Evolutionary conservation across 2,888 invertebrate genomes (phyloP), one percentile per base, ranked within the genome.

Genomic region (Scaptomyza parva): DNA sequence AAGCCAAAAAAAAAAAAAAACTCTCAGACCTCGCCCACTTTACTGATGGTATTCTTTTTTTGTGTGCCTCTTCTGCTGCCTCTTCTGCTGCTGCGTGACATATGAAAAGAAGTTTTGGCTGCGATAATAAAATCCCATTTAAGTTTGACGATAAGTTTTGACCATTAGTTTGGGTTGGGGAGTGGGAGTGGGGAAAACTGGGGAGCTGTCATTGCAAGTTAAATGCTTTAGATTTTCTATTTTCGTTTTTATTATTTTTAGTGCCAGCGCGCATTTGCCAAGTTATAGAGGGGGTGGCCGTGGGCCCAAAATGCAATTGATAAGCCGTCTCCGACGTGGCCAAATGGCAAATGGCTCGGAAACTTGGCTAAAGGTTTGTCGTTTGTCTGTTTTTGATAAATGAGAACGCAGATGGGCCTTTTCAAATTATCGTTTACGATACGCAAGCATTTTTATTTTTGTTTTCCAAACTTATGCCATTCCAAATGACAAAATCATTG

Each of bases 91-190:
- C 65, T 45, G 70, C 52, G 55, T 65, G 51, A 58, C 65, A 65
- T 75, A 71, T 75, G 59, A 80, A 73, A 76, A 67, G 72, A 87
- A 86, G 81, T 87, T 84, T 81, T 82, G 79, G 72, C 87, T 74
- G 65, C 84, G 84, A 84, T 84, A 84, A 87, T 87, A 84, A 84
- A 84, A 84, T 84, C 84, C 82, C 87, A 84, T 84, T 84, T 85
- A 84, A 84, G 84, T 84, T 84, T 78, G 86, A 71, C 87, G 86
- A 82, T 84, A 84, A 84, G 83, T 84, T 82, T 74, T 78, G 86
- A 78, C 83, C 83, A 83, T 83, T 83, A 83, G 86, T 66, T 60
- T n/a, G n/a, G 70, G 64, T 65, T 59, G 70, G 47, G 11, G 28
- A 18, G 40, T 64, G 4, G 12, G 20, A n/a, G 30, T 47, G 58